A percentile compares a stretch with the other conserved stretches of the same genome.
These are phyloP conservation scores for Stratiomys singularior DNA, from an alignment of 2,888 invertebrate genomes.

Conservation along the genomic window DNA sequence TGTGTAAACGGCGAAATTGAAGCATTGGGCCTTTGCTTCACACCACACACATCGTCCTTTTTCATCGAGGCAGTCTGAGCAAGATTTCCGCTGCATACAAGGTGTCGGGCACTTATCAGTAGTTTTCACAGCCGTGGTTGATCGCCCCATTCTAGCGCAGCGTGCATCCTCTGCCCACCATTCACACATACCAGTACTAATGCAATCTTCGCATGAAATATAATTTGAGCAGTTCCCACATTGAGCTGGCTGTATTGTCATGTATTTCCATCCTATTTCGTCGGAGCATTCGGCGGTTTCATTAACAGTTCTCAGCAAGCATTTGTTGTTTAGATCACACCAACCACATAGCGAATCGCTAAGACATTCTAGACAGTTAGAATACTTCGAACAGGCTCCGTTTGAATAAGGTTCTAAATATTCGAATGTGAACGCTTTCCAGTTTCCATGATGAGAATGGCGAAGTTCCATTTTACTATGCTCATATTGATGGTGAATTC, in stretches of 20 bases:
- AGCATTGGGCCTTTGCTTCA: slow-evolving; percentile 90
- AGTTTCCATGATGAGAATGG: slow-evolving; percentile 77
- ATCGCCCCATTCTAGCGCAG: slow-evolving; percentile 82
- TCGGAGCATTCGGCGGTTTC: slow-evolving; percentile 72
- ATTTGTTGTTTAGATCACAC: slow-evolving; percentile 82
- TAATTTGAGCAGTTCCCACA: slow-evolving; percentile 91
- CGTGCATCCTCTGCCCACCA: slow-evolving; percentile 92
- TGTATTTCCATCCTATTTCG: slow-evolving; percentile 77
- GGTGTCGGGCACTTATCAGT: slow-evolving; percentile 80
- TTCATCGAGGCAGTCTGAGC: slow-evolving; percentile 85
- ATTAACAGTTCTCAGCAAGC: slow-evolving; percentile 75
- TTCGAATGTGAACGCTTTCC: slow-evolving; percentile 88
- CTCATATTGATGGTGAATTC: slow-evolving; percentile 72
- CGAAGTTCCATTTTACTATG: slow-evolving; percentile 85
- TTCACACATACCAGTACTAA: slow-evolving; percentile 82
- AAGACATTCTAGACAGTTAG: slow-evolving; percentile 87
- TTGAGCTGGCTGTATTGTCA: slow-evolving; percentile 82
- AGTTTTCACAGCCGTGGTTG: slow-evolving; percentile 73
- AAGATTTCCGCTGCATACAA: slow-evolving; percentile 80
- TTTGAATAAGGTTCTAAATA: slow-evolving; percentile 89
- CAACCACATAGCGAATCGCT: slow-evolving; percentile 92
- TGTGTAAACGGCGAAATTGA: slow-evolving; percentile 95
- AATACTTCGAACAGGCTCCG: slow-evolving; percentile 79
- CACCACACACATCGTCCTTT: slow-evolving; percentile 95
- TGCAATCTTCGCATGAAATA: slow-evolving; percentile 88